phyloP scores from a whole-genome alignment of 2,888 invertebrate genomes.

The Agrotis ipsilon region DNA sequence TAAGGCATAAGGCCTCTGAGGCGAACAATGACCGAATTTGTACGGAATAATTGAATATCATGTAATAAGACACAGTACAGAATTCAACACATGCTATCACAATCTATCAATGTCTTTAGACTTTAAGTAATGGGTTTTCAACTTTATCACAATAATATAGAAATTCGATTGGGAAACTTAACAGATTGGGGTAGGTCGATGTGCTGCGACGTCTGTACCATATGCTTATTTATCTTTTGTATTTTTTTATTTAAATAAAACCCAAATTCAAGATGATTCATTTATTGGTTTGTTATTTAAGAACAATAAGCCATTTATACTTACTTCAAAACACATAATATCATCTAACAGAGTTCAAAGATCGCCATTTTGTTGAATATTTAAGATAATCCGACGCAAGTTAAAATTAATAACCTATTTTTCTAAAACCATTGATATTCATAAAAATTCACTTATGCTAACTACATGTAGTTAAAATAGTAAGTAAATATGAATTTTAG shows the following conservation, averaged over 20 bases:
- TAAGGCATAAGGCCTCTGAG: too few relatives aligned
- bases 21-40: too few relatives aligned
- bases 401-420: conserved; percentile 76
- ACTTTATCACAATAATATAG: too few relatives aligned
- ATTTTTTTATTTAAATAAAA: conserved; percentile 83
- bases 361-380: conserved; percentile 74
- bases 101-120: too few relatives aligned
- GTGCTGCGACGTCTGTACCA: too few relatives aligned
- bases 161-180: too few relatives aligned
- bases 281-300: conserved; percentile 87
- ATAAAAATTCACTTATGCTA: conserved; percentile 71
- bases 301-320: conserved; percentile 88
- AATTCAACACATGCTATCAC: too few relatives aligned
- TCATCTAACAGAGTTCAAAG: conserved; percentile 83
- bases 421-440: conserved; percentile 66
- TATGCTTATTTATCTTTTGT: too few relatives aligned
- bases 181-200: too few relatives aligned
- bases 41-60: too few relatives aligned
- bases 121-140: too few relatives aligned
- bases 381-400: conserved; percentile 86
- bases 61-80: too few relatives aligned
- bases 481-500: conserved; percentile 55
- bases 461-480: conserved; percentile 71
- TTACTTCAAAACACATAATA: conserved; percentile 84
- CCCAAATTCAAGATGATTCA: conserved; percentile 84